A percentile compares a stretch with the other conserved stretches of the same genome.
Evolutionary conservation across 2,888 invertebrate genomes (phyloP).

Genomic region (Eretmocerus hayati): DNA sequence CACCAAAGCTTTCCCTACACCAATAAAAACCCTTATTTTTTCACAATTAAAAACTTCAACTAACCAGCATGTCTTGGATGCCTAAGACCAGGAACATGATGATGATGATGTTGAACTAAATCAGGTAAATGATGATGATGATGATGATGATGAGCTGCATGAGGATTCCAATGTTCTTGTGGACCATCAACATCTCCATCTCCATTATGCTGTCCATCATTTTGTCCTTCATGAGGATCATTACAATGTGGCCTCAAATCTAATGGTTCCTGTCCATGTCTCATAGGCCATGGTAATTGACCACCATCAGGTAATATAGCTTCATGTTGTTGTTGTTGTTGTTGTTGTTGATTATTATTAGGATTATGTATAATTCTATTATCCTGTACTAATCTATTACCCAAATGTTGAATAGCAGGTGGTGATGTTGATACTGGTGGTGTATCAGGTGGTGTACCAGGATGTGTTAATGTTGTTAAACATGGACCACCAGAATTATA

Average conservation of each 20-base stretch:
- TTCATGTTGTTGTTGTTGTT: constrained; percentile 24
- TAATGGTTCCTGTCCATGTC: constrained; percentile 67
- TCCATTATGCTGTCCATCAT: too few species aligned
- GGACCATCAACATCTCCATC: constrained; percentile 29
- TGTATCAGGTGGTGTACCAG: constrained; percentile 81
- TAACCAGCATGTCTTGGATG: constrained; percentile 37
- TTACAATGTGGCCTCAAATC: constrained; percentile 68
- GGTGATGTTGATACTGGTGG: constrained; percentile 63
- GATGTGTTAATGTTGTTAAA: constrained; percentile 48
- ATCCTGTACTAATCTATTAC: constrained; percentile 40
- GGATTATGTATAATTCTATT: constrained; percentile 41
- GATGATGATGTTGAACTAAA: constrained; percentile 31
- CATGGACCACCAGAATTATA: constrained; percentile 39
- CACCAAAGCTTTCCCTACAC: too few species aligned
- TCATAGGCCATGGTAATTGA: constrained; percentile 71
- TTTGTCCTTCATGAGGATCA: constrained; percentile 26
- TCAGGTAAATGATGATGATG: constrained; percentile 41
- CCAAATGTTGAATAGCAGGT: constrained; percentile 43
- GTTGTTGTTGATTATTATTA: constrained; percentile 27
- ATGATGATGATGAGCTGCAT: constrained; percentile 42
- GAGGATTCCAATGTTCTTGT: constrained; percentile 38
- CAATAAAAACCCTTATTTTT: too few species aligned
- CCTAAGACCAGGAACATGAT: constrained; percentile 19
- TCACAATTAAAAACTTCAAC: background rate
- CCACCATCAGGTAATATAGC: constrained; percentile 46